A percentile compares a stretch with the other conserved stretches of the same genome.
Conservation (phyloP, 1,140 invertebrate genomes). For the Phymorhynchus buccinoides region DNA sequence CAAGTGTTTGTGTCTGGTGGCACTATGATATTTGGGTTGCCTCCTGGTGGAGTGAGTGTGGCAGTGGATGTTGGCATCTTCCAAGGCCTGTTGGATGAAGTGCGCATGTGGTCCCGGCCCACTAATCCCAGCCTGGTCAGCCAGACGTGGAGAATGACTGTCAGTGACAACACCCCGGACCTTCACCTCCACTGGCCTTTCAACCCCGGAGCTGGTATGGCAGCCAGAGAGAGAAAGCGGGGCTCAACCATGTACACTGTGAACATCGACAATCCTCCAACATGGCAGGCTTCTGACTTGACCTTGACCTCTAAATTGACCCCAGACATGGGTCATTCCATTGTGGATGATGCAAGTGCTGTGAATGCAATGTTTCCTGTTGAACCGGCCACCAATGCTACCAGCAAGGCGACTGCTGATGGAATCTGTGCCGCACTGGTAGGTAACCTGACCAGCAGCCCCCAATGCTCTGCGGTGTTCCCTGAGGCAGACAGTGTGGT, state of each 20-base stretch:
- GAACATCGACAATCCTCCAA: constrained; percentile 40
- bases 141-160: constrained; percentile 41
- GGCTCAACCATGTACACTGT: constrained; percentile 41
- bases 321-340: constrained; percentile 3
- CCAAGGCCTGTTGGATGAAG: constrained; percentile 52
- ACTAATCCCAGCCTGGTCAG: constrained; percentile 53
- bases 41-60: constrained; percentile 33
- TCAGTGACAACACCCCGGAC: constrained; percentile 47
- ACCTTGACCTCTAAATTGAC: constrained; percentile 25
- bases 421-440: constrained; percentile 31
- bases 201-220: constrained; percentile 47
- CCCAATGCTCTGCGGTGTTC: constrained; percentile 5
- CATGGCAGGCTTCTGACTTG: constrained; percentile 50
- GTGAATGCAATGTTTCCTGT: not conserved
- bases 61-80: constrained; percentile 37
- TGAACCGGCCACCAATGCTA: not conserved
- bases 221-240: constrained; percentile 44
- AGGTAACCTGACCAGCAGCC: not conserved
- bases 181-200: constrained; percentile 51
- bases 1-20: constrained; percentile 47
- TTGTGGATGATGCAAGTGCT: not conserved
- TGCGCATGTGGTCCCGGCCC: constrained; percentile 56
- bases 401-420: constrained; percentile 14
- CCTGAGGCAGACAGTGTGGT: constrained; percentile 27
- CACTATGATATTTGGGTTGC: constrained; percentile 47